Evolutionary conservation across 2,113 vertebrate species (phyloP).

Genomic region (Eonycteris spelaea): DNA sequence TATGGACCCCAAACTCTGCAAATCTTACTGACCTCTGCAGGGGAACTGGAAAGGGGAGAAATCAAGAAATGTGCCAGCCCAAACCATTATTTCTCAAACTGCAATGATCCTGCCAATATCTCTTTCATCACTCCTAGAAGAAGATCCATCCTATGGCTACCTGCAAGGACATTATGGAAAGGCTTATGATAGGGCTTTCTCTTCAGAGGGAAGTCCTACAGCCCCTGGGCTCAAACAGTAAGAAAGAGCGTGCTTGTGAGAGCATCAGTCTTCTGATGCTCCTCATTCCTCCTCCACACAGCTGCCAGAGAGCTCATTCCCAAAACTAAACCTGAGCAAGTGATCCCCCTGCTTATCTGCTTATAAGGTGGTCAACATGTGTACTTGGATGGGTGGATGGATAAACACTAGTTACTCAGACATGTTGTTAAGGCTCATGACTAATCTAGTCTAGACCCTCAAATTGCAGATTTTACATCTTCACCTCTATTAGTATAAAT

Average conservation of each 20-base stretch:
- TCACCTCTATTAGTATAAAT: not conserved
- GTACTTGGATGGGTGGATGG: not conserved
- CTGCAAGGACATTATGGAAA: not conserved
- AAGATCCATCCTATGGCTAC: not conserved
- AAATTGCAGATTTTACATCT: not conserved
- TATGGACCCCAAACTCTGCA: not conserved
- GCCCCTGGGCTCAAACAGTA: not conserved
- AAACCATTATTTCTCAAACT: not conserved
- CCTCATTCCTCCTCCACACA: too few relatives aligned
- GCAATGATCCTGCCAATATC: not conserved
- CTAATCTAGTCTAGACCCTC: not conserved
- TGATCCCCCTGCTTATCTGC: not conserved
- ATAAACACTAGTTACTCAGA: not conserved
- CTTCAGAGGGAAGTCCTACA: not conserved
- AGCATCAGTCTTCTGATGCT: not conserved
- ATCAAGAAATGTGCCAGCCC: not conserved
- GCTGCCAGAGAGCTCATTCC: not conserved
- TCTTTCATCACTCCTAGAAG: not conserved
- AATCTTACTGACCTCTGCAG: not conserved
- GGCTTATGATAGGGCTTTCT: not conserved
- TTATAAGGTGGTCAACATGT: not conserved
- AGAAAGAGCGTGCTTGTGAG: not conserved
- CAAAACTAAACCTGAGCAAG: not conserved
- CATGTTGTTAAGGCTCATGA: not conserved
- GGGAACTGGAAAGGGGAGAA: slow-evolving; percentile 45